phyloP scores from a whole-genome alignment of 2,888 invertebrate species.

The Eurytoma californica region DNA sequence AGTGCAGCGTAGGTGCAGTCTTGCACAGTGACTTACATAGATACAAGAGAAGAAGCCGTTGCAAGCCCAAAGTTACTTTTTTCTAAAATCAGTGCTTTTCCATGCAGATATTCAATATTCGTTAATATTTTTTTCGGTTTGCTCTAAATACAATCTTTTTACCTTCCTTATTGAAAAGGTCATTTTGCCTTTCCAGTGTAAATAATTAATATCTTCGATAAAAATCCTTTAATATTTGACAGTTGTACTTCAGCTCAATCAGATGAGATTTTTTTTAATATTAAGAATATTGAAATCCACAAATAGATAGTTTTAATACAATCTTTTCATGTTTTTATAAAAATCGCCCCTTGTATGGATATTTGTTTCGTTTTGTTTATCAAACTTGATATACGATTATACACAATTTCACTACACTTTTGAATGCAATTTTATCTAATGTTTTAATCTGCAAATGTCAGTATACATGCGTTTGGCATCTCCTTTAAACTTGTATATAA shows the following conservation, averaged over 20 bases:
- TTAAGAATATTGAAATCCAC: constrained; percentile 47
- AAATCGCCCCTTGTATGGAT: constrained; percentile 27
- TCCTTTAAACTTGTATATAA: constrained; percentile 43
- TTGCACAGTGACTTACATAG: constrained; percentile 13
- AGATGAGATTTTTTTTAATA: background rate
- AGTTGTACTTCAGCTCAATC: background rate
- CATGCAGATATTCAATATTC: constrained; percentile 41
- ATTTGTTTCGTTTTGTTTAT: constrained; percentile 29
- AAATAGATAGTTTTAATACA: constrained; percentile 28
- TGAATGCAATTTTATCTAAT: constrained; percentile 43
- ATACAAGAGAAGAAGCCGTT: constrained; percentile 34
- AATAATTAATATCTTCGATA: too few species aligned
- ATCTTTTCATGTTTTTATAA: constrained; percentile 40
- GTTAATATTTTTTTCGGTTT: background rate
- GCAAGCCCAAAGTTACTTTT: constrained; percentile 35
- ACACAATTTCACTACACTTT: constrained; percentile 46
- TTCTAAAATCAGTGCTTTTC: constrained; percentile 21
- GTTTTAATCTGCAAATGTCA: constrained; percentile 41
- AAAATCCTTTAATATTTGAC: background rate
- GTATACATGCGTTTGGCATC: constrained; percentile 53
- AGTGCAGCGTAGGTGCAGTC: constrained; percentile 12
- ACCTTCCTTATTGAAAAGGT: too few species aligned
- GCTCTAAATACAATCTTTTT: too few species aligned
- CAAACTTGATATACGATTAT: constrained; percentile 49
- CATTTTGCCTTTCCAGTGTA: too few species aligned